phyloP scores from a whole-genome alignment of 2,113 vertebrate genomes.

The Charadrius vociferus region DNA sequence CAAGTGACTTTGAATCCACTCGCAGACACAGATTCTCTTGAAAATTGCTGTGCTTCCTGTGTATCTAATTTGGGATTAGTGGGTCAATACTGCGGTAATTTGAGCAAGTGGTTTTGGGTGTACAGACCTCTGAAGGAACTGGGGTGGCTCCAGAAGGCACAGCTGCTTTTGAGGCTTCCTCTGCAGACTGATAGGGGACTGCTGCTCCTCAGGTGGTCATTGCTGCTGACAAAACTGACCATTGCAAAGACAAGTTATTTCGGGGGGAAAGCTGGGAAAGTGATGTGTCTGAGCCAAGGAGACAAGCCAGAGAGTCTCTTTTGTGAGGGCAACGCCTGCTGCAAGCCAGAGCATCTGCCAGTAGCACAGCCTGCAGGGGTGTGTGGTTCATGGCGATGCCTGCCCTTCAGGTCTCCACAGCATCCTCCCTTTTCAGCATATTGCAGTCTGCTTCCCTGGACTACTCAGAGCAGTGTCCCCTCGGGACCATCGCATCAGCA shows the following conservation, averaged over 20 bases:
- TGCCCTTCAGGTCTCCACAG: not conserved
- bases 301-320: not conserved
- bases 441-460: not conserved
- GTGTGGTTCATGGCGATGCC: not conserved
- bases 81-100: not conserved
- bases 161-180: not conserved
- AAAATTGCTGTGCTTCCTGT: not conserved
- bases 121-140: not conserved
- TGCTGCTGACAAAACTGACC: rapidly evolving
- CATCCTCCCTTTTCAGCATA: not conserved
- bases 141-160: not conserved
- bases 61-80: not conserved
- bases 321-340: not conserved
- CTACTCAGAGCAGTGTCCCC: not conserved
- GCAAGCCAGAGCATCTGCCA: not conserved
- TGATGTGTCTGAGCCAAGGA: not conserved
- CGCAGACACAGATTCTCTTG: not conserved
- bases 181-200: not conserved
- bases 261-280: not conserved
- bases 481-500: not conserved
- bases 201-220: not conserved
- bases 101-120: not conserved
- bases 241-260: not conserved
- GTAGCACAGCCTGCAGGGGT: rapidly evolving
- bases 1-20: not conserved